Evolutionary conservation across 2,888 invertebrate genomes (phyloP).

Genomic region (Drosophila anomalata): DNA sequence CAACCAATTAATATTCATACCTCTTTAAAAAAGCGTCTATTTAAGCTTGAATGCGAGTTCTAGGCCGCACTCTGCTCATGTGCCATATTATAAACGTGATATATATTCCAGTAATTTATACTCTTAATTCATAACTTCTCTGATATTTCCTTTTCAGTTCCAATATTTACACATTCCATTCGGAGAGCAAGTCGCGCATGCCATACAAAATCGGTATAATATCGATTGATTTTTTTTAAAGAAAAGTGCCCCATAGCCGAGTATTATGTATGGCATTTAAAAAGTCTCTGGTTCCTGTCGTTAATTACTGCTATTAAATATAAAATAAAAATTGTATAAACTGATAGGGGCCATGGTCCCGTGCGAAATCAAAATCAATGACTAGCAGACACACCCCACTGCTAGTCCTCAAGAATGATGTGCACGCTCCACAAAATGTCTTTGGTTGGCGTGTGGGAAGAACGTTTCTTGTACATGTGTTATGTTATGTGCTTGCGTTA

Average conservation of each 20-base stretch:
- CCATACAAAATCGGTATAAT: neutral
- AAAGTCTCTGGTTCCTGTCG: constrained; percentile 18
- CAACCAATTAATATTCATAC: constrained; percentile 62
- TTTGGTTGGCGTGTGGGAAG: constrained; percentile 38
- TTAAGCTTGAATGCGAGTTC: constrained; percentile 62
- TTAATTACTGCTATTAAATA: constrained; percentile 19
- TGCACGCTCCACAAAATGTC: constrained; percentile 34
- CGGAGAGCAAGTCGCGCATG: constrained; percentile 15
- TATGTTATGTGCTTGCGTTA: constrained; percentile 55
- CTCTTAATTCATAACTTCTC: neutral
- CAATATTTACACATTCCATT: constrained; percentile 36
- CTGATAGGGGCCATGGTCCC: constrained; percentile 7
- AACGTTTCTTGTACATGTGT: neutral
- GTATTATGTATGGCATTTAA: constrained; percentile 7
- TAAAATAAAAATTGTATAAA: constrained; percentile 16
- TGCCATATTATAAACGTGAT: neutral
- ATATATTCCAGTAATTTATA: constrained; percentile 15
- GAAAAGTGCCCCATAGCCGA: neutral
- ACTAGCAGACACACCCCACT: constrained; percentile 49
- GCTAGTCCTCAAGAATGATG: constrained; percentile 54
- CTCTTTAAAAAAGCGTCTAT: constrained; percentile 39
- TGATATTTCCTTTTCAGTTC: constrained; percentile 3
- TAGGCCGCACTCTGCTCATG: neutral
- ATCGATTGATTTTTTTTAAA: neutral
- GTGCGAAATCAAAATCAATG: constrained; percentile 55